Conservation (phyloP, 2,888 invertebrate genomes). For the Myopa tessellatipennis region DNA sequence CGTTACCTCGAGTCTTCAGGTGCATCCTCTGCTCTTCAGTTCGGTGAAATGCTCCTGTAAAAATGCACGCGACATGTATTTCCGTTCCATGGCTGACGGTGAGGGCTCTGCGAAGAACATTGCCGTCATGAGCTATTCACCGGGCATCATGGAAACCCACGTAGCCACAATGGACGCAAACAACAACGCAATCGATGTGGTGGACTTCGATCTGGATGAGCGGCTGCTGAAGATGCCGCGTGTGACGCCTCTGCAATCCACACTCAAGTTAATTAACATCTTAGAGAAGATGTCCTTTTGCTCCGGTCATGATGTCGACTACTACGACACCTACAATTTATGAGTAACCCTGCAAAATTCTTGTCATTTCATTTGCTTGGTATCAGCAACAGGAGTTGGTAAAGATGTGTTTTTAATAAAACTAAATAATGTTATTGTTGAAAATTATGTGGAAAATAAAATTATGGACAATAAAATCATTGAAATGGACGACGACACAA, state of each 20-base stretch:
- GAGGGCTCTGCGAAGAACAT: constrained; percentile 53
- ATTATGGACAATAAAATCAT: no score
- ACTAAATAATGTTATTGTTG: no score
- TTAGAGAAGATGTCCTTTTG: constrained; percentile 61
- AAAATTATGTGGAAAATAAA: no score
- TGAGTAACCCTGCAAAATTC: constrained; percentile 55
- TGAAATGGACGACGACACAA: no score
- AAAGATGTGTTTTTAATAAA: neutral
- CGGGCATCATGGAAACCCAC: constrained; percentile 58
- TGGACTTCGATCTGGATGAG: constrained; percentile 50
- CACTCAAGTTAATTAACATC: constrained; percentile 61
- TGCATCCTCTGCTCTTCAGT: constrained; percentile 58
- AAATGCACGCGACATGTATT: constrained; percentile 64
- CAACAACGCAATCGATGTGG: constrained; percentile 55
- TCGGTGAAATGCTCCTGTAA: constrained; percentile 61
- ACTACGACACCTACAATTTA: constrained; percentile 62
- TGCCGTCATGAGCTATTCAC: constrained; percentile 60
- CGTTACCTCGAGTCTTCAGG: constrained; percentile 58
- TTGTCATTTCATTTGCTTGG: constrained; percentile 34
- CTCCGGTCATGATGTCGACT: constrained; percentile 65
- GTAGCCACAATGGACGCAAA: constrained; percentile 56
- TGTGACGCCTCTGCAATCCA: constrained; percentile 55
- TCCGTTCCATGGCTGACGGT: constrained; percentile 62
- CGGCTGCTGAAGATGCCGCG: constrained; percentile 48
- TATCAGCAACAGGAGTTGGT: neutral